phyloP scores from a whole-genome alignment of 2,797 vertebrate genomes.

The Poecilia wingei region DNA sequence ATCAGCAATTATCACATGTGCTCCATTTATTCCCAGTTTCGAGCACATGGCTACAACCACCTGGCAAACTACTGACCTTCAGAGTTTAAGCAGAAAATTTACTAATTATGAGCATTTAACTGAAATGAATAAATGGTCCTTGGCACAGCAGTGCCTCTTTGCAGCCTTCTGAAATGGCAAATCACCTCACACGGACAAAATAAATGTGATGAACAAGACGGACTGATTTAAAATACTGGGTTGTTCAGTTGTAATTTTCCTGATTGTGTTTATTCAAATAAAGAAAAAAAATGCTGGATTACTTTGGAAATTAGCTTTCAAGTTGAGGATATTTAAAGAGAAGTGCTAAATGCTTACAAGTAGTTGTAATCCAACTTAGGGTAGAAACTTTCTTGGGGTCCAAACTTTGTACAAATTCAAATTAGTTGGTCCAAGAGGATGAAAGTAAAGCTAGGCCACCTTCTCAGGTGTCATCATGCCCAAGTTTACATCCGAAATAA shows the following conservation, averaged over 20 bases:
- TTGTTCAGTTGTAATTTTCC: conserved; percentile 16
- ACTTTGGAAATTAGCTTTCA: background rate
- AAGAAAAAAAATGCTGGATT: background rate
- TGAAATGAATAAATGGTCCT: conserved; percentile 48
- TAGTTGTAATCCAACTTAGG: background rate
- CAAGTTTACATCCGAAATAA: background rate
- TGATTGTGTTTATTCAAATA: conserved; percentile 9
- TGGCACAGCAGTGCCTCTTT: conserved; percentile 27
- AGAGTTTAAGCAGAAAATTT: conserved; percentile 26
- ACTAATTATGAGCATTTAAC: conserved; percentile 25
- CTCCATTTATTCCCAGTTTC: conserved; percentile 25
- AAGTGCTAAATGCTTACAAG: background rate
- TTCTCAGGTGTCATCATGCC: background rate
- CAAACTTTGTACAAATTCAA: background rate
- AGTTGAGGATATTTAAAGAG: background rate
- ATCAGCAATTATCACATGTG: conserved; percentile 17
- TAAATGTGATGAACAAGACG: conserved; percentile 27
- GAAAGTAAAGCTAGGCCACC: background rate
- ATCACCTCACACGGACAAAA: conserved; percentile 27
- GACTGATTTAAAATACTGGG: conserved; percentile 39
- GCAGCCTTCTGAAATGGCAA: conserved; percentile 38
- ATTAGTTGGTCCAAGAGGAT: background rate
- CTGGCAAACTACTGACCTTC: conserved; percentile 16
- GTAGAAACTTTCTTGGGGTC: background rate
- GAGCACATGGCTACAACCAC: conserved; percentile 18